These are phyloP conservation scores for Fregetta grallaria DNA, from an alignment of 2,113 vertebrate genomes.

Conservation along the genomic window DNA sequence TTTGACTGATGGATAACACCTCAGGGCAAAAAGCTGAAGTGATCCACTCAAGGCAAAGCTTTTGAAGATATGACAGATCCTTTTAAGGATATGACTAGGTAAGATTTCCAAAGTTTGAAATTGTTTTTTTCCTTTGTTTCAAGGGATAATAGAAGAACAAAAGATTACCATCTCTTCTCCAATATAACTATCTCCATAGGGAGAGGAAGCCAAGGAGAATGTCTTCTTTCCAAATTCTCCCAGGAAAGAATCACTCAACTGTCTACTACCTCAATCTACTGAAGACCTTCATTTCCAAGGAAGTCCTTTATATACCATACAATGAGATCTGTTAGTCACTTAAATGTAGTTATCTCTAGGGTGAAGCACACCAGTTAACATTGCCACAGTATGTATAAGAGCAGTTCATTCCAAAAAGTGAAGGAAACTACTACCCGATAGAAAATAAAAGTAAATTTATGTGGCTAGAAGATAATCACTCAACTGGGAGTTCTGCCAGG, in stretches of 20 bases:
- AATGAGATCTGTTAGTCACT: neutral
- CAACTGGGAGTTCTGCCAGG: slow-evolving; percentile 21
- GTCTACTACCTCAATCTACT: neutral
- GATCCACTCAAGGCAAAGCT: neutral
- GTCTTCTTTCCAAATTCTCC: neutral
- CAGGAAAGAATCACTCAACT: neutral
- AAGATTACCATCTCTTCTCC: neutral
- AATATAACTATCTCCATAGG: neutral
- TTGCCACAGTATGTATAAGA: neutral
- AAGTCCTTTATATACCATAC: neutral
- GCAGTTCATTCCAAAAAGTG: neutral
- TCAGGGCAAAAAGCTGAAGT: neutral
- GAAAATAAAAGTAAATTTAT: slow-evolving; percentile 30
- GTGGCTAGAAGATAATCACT: neutral
- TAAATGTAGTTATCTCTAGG: neutral
- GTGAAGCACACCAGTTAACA: neutral
- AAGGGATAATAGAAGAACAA: neutral
- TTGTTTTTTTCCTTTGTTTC: neutral
- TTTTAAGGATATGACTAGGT: neutral
- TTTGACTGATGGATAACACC: neutral
- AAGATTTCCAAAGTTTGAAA: neutral
- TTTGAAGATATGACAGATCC: neutral
- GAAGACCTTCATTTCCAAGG: neutral
- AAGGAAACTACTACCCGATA: neutral
- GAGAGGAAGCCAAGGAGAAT: neutral